Conservation (phyloP, 2,797 vertebrate genomes). For the Rhincodon typus region DNA sequence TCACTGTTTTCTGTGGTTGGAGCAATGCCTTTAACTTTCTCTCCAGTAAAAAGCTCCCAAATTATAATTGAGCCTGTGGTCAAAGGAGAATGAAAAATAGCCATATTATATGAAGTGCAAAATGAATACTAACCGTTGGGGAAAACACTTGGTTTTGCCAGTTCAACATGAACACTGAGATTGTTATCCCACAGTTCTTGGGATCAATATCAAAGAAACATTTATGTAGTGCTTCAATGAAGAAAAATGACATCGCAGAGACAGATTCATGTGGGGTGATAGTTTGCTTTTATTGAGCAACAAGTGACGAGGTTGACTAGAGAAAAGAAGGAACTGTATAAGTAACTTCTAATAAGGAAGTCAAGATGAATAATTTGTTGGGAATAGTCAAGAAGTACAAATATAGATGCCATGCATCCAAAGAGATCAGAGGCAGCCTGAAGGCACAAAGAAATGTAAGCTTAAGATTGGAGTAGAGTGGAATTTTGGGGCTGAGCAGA, state of each 20-base stretch:
- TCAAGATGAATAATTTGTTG: not conserved
- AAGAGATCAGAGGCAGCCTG: not conserved
- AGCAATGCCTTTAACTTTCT: conserved; percentile 51
- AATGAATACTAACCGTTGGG: conserved; percentile 21
- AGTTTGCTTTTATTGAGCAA: not conserved
- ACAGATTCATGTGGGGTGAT: too few species aligned
- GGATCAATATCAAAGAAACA: not conserved
- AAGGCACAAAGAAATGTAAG: not conserved
- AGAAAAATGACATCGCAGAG: not conserved
- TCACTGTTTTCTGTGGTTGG: conserved; percentile 45
- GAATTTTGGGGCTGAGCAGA: not conserved
- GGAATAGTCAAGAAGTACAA: too few species aligned
- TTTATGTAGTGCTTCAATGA: not conserved
- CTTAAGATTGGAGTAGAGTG: not conserved
- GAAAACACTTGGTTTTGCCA: not conserved
- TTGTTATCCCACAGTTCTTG: not conserved
- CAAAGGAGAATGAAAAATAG: conserved; percentile 30
- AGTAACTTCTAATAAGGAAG: not conserved
- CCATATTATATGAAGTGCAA: conserved; percentile 38
- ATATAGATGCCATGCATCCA: too few species aligned
- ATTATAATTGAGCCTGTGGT: conserved; percentile 56
- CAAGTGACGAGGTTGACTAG: not conserved
- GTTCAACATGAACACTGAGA: not conserved
- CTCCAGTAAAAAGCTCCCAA: conserved; percentile 58
- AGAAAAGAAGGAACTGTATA: not conserved